Evolutionary conservation across 2,113 vertebrate species (phyloP).

Genomic region (Scomber colias): DNA sequence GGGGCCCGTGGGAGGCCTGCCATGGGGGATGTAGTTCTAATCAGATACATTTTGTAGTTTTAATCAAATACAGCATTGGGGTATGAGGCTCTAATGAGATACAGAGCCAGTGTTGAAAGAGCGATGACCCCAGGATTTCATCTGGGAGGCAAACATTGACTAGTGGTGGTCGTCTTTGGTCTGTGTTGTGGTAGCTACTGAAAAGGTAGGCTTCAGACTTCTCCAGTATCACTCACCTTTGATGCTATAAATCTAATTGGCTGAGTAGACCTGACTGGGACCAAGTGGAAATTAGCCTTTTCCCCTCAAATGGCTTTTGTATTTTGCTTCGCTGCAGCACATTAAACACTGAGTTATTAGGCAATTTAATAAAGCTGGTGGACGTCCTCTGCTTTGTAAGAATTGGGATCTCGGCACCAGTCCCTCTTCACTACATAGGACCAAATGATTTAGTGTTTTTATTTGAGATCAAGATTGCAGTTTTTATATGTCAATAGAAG

Average conservation of each 20-base stretch:
- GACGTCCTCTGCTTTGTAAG: neutral
- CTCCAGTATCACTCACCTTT: slow-evolving; percentile 69
- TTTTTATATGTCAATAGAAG: no score
- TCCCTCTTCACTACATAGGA: neutral
- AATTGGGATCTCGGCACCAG: slow-evolving; percentile 5
- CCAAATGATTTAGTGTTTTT: neutral
- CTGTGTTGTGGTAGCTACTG: slow-evolving; percentile 67
- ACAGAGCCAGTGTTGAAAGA: slow-evolving; percentile 68
- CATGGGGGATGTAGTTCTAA: slow-evolving; percentile 74
- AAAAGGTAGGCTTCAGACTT: slow-evolving; percentile 46
- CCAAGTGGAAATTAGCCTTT: slow-evolving; percentile 49
- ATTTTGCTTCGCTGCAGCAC: slow-evolving; percentile 28
- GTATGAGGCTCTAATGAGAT: slow-evolving; percentile 65
- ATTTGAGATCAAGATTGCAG: neutral
- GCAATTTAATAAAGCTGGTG: slow-evolving; percentile 45
- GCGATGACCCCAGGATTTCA: slow-evolving; percentile 48
- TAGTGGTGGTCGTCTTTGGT: slow-evolving; percentile 57
- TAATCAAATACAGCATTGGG: slow-evolving; percentile 74
- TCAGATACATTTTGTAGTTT: slow-evolving; percentile 79
- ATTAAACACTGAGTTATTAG: slow-evolving; percentile 31
- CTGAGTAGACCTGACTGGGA: slow-evolving; percentile 42
- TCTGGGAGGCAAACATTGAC: slow-evolving; percentile 44
- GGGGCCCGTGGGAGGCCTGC: slow-evolving; percentile 61
- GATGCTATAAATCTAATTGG: slow-evolving; percentile 74
- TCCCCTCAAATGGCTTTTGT: slow-evolving; percentile 14